phyloP scores from a whole-genome alignment of 1,140 invertebrate genomes.

The Drosophila funebris region DNA sequence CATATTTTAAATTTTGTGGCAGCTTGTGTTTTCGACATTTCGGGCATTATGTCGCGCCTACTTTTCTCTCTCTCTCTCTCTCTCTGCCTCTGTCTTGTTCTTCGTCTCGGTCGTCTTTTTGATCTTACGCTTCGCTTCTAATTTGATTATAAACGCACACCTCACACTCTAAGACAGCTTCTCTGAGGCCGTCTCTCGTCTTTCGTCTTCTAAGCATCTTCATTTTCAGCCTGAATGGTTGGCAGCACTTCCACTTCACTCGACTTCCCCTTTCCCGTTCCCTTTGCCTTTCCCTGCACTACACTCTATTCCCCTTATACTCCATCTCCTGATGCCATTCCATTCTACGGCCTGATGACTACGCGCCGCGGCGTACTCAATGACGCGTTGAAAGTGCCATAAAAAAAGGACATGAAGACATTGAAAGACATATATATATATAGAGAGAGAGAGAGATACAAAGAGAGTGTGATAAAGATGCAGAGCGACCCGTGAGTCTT shows the following conservation, averaged over 20 bases:
- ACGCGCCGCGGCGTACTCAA: constrained; percentile 75
- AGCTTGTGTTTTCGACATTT: constrained; percentile 72
- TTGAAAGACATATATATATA: constrained; percentile 4
- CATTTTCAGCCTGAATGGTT: constrained; percentile 64
- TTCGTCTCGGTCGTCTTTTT: constrained; percentile 53
- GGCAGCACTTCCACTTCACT: constrained; percentile 34
- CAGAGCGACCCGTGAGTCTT: constrained; percentile 10
- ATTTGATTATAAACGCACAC: constrained; percentile 81
- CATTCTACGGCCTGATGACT: constrained; percentile 62
- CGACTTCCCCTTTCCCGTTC: not conserved
- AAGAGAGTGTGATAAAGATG: not conserved
- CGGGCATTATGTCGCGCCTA: constrained; percentile 80
- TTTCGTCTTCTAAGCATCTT: constrained; percentile 62
- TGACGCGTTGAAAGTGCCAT: constrained; percentile 81
- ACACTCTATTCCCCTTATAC: not conserved
- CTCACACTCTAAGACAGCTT: constrained; percentile 44
- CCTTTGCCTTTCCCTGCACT: not conserved
- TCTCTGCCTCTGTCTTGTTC: constrained; percentile 2
- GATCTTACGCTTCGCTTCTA: constrained; percentile 81
- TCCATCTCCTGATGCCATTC: constrained; percentile 11
- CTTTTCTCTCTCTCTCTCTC: constrained; percentile 41
- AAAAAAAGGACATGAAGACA: constrained; percentile 79
- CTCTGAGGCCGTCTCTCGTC: no score
- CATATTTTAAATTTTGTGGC: constrained; percentile 65
- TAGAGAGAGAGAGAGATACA: not conserved